phyloP scores from a whole-genome alignment of 92 coral and sea anemone species.

The Palythoa grandis region DNA sequence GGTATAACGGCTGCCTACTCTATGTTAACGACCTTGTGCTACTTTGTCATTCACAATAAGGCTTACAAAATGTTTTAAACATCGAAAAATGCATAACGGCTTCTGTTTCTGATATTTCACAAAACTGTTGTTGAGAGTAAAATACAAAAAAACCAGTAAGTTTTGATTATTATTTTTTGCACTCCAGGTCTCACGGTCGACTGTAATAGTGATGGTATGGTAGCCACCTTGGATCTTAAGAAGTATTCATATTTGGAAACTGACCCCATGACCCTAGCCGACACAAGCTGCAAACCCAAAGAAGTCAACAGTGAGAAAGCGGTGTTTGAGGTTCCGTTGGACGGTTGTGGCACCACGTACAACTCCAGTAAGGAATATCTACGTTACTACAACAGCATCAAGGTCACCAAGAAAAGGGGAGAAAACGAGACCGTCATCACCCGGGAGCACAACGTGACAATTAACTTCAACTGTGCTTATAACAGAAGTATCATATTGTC shows the following conservation, averaged over 20 bases:
- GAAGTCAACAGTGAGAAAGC: slow-evolving; percentile 51
- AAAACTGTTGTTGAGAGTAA: neutral
- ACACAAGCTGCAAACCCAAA: slow-evolving; percentile 10
- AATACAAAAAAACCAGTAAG: neutral
- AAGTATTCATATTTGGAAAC: neutral
- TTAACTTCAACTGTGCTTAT: slow-evolving; percentile 55
- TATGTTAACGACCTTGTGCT: no score
- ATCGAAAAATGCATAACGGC: no score
- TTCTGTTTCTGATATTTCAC: no score
- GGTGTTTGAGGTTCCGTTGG: slow-evolving; percentile 67
- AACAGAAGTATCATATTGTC: slow-evolving; percentile 54
- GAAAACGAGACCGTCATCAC: slow-evolving; percentile 45
- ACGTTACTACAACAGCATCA: slow-evolving; percentile 59
- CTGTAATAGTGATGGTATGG: neutral
- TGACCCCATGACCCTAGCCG: neutral
- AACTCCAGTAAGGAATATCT: slow-evolving; percentile 49
- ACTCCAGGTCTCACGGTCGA: slow-evolving; percentile 1
- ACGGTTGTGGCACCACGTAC: slow-evolving; percentile 69
- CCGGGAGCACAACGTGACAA: slow-evolving; percentile 48
- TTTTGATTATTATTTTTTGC: neutral
- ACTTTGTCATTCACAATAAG: no score
- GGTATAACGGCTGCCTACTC: no score
- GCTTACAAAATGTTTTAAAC: no score
- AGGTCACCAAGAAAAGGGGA: slow-evolving; percentile 47
- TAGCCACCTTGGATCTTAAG: neutral